Evolutionary conservation across 2,797 vertebrate genomes (phyloP), one percentile per base, ranked within the genome.

Genomic region (Phaenicophaeus curvirostris): DNA sequence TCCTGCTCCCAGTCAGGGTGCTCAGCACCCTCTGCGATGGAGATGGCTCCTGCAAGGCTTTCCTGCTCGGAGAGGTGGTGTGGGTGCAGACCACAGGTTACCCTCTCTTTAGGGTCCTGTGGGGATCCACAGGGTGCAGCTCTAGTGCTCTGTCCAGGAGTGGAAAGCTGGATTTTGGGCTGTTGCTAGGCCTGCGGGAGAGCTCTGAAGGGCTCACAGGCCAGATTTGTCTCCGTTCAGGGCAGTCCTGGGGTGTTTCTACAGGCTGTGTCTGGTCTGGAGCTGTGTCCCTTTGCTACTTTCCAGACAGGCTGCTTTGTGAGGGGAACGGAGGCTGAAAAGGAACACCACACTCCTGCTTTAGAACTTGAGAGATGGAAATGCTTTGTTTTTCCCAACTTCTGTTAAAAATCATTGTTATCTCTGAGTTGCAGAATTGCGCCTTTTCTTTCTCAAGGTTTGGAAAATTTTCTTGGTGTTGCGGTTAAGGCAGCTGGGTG

Each of bases 321-420:
- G 39, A 39, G 9, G 39, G 39, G 39, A 39, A 39, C 13, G 39
- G 39, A 39, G 39, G 39, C 39, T 21, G 35, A 30, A 77, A 51
- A 81, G 31, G 7, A 24, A 4, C 50, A 57, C 59, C 35, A 12
- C 37, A 20, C 0, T 0, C 4, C 12, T 0, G 0, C 33, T n/a
- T 27, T 67, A 24, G 42, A 39, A 6, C 5, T 19, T 5, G 61
- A 9, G 65, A 4, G 2, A 2, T 14, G 63, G 27, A 19, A n/a
- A 37, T 3, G 41, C 14, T 48, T 72, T 55, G 17, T 16, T 48
- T 72, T 55, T 8, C 15, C 30, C 15, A 15, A 3, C 14, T n/a
- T 24, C 51, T 1, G 3, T 80, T 75, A 65, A 76, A 17, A 39
- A 44, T 62, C 11, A 0, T 11, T 14, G 17, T 3, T 24, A 9